These are phyloP conservation scores for Hoplodrina blanda DNA, from an alignment of 2,888 invertebrate genomes.

Conservation along the genomic window DNA sequence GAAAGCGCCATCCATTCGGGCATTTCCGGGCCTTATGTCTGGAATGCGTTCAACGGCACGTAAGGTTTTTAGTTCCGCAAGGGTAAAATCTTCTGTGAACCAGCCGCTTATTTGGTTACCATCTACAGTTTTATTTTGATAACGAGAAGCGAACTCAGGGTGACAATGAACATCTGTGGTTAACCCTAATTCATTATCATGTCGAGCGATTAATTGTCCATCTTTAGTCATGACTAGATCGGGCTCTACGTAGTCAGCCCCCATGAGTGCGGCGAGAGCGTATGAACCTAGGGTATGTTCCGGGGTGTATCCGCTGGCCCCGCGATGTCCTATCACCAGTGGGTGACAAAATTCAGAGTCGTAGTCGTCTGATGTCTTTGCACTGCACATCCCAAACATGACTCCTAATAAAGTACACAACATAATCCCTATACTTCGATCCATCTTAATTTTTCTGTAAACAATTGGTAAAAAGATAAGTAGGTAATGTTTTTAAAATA, in stretches of 20 bases:
- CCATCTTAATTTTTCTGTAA: constrained; percentile 60
- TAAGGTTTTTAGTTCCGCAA: constrained; percentile 84
- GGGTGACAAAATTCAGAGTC: constrained; percentile 73
- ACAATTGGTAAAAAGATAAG: not conserved
- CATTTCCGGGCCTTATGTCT: constrained; percentile 80
- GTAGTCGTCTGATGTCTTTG: constrained; percentile 27
- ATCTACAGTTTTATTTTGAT: constrained; percentile 77
- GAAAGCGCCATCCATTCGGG: constrained; percentile 79
- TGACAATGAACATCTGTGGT: constrained; percentile 79
- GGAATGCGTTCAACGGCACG: constrained; percentile 81
- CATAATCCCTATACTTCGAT: constrained; percentile 20
- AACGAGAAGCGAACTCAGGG: constrained; percentile 79
- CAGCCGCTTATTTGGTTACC: constrained; percentile 77
- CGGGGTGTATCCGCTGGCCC: constrained; percentile 86
- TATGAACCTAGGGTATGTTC: constrained; percentile 87
- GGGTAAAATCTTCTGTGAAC: constrained; percentile 87
- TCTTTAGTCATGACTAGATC: constrained; percentile 86
- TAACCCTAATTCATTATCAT: constrained; percentile 82
- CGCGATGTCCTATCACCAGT: constrained; percentile 81
- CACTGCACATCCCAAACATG: constrained; percentile 3
- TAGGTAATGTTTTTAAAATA: not conserved
- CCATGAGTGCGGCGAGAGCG: constrained; percentile 83
- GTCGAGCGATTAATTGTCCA: constrained; percentile 79
- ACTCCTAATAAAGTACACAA: constrained; percentile 24
- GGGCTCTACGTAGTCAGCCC: constrained; percentile 85